Conservation (phyloP, 2,113 vertebrate species). For the Colistium nudipinnis region DNA sequence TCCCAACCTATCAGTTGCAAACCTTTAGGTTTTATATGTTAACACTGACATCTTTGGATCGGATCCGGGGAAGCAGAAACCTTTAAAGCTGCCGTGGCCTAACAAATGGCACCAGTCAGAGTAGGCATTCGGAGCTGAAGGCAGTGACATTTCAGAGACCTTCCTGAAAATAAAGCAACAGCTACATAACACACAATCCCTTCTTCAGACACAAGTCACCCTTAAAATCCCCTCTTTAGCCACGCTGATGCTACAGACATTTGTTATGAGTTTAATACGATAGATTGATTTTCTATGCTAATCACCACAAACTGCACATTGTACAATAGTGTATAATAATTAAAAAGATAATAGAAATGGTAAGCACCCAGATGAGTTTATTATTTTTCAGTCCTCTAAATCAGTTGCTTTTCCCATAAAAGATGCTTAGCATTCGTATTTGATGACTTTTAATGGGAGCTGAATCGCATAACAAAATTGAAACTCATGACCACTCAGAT, state of each 20-base stretch:
- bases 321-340: too few species aligned
- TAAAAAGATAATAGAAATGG: background rate
- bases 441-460: background rate
- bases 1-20: constrained; percentile 13
- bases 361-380: too few species aligned
- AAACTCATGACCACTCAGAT: too few species aligned
- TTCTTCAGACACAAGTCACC: background rate
- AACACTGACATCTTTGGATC: constrained; percentile 34
- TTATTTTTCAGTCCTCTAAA: background rate
- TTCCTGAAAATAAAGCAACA: constrained; percentile 43
- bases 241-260: too few species aligned
- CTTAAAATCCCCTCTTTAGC: too few species aligned
- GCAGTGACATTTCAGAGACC: constrained; percentile 68
- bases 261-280: background rate
- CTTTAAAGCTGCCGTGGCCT: constrained; percentile 49
- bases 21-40: constrained; percentile 33
- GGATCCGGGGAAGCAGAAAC: constrained; percentile 48
- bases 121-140: constrained; percentile 40
- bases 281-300: too few species aligned
- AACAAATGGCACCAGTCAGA: constrained; percentile 58
- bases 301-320: too few species aligned
- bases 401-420: background rate
- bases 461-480: too few species aligned
- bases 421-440: background rate
- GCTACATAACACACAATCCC: constrained; percentile 25